phyloP scores from a whole-genome alignment of 2,888 invertebrate genomes.

The Papilio gigon region DNA sequence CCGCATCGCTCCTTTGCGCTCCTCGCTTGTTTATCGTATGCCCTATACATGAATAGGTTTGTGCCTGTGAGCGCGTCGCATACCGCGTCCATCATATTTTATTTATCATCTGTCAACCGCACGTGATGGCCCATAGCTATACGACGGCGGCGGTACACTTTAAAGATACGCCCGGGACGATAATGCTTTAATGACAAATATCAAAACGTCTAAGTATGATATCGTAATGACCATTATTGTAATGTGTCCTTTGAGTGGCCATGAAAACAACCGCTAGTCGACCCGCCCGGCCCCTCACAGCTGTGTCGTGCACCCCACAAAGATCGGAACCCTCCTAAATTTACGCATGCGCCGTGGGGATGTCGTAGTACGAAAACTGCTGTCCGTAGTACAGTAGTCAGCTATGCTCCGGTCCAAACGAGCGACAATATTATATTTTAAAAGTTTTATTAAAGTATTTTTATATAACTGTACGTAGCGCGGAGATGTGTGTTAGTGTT shows the following conservation, averaged over 20 bases:
- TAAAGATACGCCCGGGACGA: conserved; percentile 47
- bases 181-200: conserved; percentile 36
- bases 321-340: conserved; percentile 72
- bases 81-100: conserved; percentile 57
- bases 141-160: conserved; percentile 39
- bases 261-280: conserved; percentile 31
- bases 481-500: conserved; percentile 68
- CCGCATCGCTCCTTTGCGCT: conserved; percentile 67
- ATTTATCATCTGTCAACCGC: conserved; percentile 50
- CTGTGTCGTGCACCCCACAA: conserved; percentile 72
- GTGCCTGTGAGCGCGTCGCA: conserved; percentile 46
- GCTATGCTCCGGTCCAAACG: conserved; percentile 67
- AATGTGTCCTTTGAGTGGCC: conserved; percentile 27
- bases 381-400: conserved; percentile 63
- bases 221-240: background rate
- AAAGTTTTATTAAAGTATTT: conserved; percentile 47
- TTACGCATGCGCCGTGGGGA: conserved; percentile 77
- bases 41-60: conserved; percentile 47
- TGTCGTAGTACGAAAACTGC: conserved; percentile 62
- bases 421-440: conserved; percentile 57
- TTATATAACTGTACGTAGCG: conserved; percentile 48
- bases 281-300: conserved; percentile 62
- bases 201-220: background rate
- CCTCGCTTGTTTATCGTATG: conserved; percentile 49
- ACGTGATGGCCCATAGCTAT: conserved; percentile 47